Conservation (phyloP, 2,797 vertebrate genomes). For the Trichosurus vulpecula region DNA sequence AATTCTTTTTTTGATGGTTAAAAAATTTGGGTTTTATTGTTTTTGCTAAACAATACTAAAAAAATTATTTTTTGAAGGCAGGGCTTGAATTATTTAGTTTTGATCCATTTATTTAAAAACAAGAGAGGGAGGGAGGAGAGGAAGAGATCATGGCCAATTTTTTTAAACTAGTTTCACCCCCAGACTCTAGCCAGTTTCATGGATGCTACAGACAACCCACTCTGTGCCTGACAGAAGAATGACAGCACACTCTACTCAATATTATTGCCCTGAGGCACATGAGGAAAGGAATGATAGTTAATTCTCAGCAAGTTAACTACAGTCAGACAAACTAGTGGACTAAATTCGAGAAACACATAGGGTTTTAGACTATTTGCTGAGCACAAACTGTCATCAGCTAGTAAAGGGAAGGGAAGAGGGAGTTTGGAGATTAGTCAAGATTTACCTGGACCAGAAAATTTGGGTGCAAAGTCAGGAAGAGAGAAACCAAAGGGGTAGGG, state of each 20-base stretch:
- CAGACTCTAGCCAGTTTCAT: conserved; percentile 73
- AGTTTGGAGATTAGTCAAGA: conserved; percentile 56
- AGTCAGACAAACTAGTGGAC: conserved; percentile 66
- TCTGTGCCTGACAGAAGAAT: conserved; percentile 31
- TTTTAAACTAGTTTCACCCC: conserved; percentile 60
- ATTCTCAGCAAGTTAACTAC: conserved; percentile 70
- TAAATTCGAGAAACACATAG: conserved; percentile 69
- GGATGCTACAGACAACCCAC: conserved; percentile 59
- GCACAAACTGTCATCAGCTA: conserved; percentile 73
- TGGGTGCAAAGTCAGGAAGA: conserved; percentile 46
- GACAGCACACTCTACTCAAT: conserved; percentile 50
- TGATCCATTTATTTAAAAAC: conserved; percentile 84
- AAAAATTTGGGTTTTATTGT: conserved; percentile 87
- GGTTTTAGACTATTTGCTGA: conserved; percentile 74
- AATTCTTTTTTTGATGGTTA: conserved; percentile 82
- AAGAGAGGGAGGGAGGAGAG: conserved; percentile 53
- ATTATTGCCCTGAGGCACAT: conserved; percentile 35
- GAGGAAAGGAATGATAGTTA: conserved; percentile 38
- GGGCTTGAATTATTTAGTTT: conserved; percentile 85
- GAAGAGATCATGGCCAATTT: conserved; percentile 81
- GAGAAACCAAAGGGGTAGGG: conserved; percentile 19
- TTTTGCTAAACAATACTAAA: conserved; percentile 87
- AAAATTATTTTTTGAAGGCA: conserved; percentile 80
- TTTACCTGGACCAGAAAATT: conserved; percentile 66
- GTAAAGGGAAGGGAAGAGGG: conserved; percentile 52